Evolutionary conservation across 2,113 vertebrate species (phyloP), one percentile per base, ranked within the genome.

Genomic region (Paralichthys olivaceus): DNA sequence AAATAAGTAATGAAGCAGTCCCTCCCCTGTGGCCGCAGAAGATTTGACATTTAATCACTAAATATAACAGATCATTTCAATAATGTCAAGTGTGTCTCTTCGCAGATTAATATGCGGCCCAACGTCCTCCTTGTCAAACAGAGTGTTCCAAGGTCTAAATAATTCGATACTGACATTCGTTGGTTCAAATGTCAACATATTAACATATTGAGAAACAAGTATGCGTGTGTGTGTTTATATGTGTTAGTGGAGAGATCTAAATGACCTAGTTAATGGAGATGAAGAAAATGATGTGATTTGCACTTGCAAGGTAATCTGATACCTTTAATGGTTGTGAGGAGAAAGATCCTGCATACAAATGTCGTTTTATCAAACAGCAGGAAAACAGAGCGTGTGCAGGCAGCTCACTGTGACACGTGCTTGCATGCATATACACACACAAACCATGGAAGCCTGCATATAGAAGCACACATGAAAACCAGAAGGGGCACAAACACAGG

Each of bases 1-100:
- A 62, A 77, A 81, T 81, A 81, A 84, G 84, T 81, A 71, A 85
- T 49, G 34, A 71, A 64, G 75, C 43, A 61, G 61, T 76, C 47
- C 47, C 66, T 54, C 40, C 43, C 45, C 54, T 0, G 6, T 22
- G 59, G 55, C 77, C 57, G 70, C 49, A 63, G 47, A 74, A 34
- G 72, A 75, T 87, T 81, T 90, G 84, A 87, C 81, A 90, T 91
- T 89, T 85, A 86, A 89, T 82, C 85, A 72, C 65, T 85, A 79
- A 84, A 85, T 81, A 87, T 62, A 74, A 45, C 34, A 23, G 43
- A 77, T 29, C 54, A 74, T 81, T 77, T 80, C 58, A 81, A 83
- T 76, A 80, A 84, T 81, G 78, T 89, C 78, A 91, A 90, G 73
- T 79, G 77, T 69, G 23, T 80, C 61, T 79, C 69, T 79, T 32